These are phyloP conservation scores for Acipenser oxyrinchus DNA, from an alignment of 2,797 vertebrate species.

Conservation along the genomic window DNA sequence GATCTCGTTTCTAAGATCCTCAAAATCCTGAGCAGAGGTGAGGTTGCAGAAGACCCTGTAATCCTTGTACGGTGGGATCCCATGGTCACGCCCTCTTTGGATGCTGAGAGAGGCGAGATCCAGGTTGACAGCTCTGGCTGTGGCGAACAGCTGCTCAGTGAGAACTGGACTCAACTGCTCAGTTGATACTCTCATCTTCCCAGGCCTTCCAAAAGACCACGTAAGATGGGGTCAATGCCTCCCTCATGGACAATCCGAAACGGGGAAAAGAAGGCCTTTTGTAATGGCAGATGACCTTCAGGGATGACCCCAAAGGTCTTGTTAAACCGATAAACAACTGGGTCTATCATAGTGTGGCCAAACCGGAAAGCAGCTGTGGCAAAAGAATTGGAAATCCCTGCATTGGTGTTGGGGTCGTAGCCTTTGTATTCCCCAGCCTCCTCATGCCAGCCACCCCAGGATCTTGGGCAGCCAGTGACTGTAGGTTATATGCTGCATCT, in stretches of 20 bases:
- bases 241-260: constrained; percentile 11
- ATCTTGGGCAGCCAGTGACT: constrained; percentile 20
- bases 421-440: constrained; percentile 8
- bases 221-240: constrained; percentile 16
- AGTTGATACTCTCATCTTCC: constrained; percentile 1
- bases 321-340: constrained; percentile 15
- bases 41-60: constrained; percentile 17
- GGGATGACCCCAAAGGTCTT: constrained; percentile 12
- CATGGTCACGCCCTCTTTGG: no score
- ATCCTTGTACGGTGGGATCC: not conserved
- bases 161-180: constrained; percentile 14
- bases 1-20: constrained; percentile 16
- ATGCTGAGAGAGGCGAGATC: constrained; percentile 2
- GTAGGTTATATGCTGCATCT: constrained; percentile 20
- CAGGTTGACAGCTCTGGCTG: constrained; percentile 13
- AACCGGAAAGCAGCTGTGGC: constrained; percentile 20
- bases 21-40: constrained; percentile 8
- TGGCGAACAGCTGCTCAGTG: constrained; percentile 14
- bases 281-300: no score
- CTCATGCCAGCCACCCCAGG: constrained; percentile 15
- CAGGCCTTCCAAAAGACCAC: constrained; percentile 9
- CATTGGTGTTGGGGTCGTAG: constrained; percentile 16
- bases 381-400: constrained; percentile 13
- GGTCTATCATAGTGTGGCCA: constrained; percentile 18
- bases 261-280: no score